Conservation (phyloP, 2,797 vertebrate species). For the Diplodus sargus region DNA sequence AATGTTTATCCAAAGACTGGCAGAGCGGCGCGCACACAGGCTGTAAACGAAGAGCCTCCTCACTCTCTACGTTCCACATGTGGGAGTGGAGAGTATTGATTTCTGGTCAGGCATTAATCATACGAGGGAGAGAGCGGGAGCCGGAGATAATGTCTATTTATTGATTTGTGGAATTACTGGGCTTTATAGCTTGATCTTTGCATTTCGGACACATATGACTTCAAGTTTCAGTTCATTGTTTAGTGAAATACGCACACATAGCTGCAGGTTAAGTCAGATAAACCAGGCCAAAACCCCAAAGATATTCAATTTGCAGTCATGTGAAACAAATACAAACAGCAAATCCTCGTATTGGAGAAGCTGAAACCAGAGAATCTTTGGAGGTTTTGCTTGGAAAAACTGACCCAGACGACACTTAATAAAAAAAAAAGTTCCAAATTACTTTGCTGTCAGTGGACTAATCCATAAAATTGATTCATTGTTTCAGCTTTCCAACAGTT, state of each 20-base stretch:
- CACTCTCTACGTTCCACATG: constrained; percentile 6
- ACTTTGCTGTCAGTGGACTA: neutral
- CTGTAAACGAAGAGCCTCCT: constrained; percentile 16
- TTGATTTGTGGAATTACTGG: constrained; percentile 30
- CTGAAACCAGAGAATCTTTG: neutral
- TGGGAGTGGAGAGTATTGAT: constrained; percentile 52
- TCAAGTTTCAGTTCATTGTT: neutral
- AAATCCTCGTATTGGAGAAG: neutral
- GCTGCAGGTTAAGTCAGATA: neutral
- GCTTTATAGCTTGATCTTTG: neutral
- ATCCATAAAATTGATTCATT: neutral
- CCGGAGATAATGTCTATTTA: neutral
- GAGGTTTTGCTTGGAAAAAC: neutral
- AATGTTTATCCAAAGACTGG: constrained; percentile 11
- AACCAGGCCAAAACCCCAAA: neutral
- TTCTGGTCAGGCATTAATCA: constrained; percentile 47
- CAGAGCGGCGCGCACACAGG: neutral
- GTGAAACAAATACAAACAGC: neutral
- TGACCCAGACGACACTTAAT: neutral
- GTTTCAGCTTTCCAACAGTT: neutral
- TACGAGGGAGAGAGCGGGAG: neutral
- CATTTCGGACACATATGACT: neutral
- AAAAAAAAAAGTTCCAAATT: neutral
- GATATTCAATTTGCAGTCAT: neutral
- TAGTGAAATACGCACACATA: neutral